These are phyloP conservation scores for Buceros bicornis DNA, from an alignment of 2,797 vertebrate species.

Conservation along the genomic window DNA sequence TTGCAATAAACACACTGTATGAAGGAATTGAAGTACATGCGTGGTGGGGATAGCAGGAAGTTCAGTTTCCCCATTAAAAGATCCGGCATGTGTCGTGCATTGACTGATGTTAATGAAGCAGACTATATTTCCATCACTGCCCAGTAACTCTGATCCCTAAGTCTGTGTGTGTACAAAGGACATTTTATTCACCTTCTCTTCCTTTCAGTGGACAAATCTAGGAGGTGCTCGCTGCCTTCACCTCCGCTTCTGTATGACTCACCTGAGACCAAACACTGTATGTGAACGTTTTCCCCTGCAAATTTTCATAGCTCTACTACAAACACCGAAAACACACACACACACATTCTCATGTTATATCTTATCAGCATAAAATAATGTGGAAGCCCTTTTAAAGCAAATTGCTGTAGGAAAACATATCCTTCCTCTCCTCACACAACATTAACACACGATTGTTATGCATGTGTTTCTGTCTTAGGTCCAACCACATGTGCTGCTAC, in stretches of 20 bases:
- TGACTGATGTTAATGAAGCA: background rate
- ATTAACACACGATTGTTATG: background rate
- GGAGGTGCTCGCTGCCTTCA: background rate
- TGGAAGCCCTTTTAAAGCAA: constrained; percentile 1
- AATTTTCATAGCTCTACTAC: background rate
- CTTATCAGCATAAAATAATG: constrained; percentile 19
- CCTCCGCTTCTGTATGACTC: background rate
- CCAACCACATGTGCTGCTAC: background rate
- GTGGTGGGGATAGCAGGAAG: background rate
- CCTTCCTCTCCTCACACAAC: constrained; percentile 25
- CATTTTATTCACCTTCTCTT: background rate
- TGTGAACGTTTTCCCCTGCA: background rate
- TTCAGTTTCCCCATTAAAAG: background rate
- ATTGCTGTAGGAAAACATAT: background rate
- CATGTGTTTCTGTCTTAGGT: constrained; percentile 14
- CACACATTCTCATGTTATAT: no score
- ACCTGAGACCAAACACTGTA: background rate
- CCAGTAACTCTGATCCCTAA: background rate
- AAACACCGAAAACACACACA: constrained; percentile 4
- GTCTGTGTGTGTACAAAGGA: background rate
- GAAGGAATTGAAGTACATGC: background rate
- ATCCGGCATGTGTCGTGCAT: background rate
- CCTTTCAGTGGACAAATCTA: background rate
- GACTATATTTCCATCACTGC: background rate
- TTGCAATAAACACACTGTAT: background rate